phyloP scores from a whole-genome alignment of 64 coral and sea anemone genomes.

The Dendronephthya gigantea region DNA sequence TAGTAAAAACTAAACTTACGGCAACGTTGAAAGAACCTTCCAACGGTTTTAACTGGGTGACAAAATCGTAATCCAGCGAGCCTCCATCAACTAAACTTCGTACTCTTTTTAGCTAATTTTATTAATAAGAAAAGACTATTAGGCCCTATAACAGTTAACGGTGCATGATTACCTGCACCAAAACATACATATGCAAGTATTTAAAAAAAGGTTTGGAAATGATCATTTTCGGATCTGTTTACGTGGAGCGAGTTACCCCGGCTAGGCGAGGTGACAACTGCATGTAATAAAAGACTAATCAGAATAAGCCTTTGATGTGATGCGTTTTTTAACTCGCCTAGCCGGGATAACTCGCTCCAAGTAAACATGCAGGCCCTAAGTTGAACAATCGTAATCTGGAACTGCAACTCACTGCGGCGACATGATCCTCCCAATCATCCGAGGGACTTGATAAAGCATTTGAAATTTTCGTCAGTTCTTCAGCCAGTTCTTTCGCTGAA shows the following conservation, averaged over 20 bases:
- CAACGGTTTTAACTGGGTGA: slow-evolving; percentile 42
- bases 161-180: neutral
- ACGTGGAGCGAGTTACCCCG: no score
- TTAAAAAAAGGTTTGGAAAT: no score
- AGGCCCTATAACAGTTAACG: neutral
- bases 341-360: no score
- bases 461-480: slow-evolving; percentile 83
- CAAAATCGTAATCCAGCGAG: slow-evolving; percentile 61
- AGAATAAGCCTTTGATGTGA: no score
- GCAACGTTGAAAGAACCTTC: slow-evolving; percentile 91
- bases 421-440: slow-evolving; percentile 91
- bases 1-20: slow-evolving; percentile 41
- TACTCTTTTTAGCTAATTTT: slow-evolving; percentile 59
- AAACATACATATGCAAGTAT: neutral
- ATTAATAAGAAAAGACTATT: neutral
- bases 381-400: no score
- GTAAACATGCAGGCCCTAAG: no score
- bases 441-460: slow-evolving; percentile 65
- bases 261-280: no score
- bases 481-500: slow-evolving; percentile 55
- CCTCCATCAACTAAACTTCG: slow-evolving; percentile 59
- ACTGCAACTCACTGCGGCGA: slow-evolving; percentile 70
- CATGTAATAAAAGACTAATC: no score
- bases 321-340: no score
- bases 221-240: no score